Conservation (phyloP, 2,888 invertebrate genomes). For the Magallana nippona region DNA sequence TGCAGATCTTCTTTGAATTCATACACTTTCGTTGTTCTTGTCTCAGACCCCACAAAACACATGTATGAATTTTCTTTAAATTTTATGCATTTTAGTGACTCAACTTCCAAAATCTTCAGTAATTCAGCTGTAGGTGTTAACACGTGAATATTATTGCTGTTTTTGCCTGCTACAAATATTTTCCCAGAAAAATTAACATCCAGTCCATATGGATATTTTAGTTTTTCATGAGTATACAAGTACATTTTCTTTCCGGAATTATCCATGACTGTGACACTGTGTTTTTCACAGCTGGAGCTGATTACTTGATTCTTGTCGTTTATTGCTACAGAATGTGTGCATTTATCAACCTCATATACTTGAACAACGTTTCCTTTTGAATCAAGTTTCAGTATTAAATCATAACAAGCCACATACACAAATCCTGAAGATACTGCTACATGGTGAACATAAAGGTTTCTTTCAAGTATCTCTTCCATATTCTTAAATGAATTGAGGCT, state of each 20-base stretch:
- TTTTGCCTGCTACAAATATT: neutral
- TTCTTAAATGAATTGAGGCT: neutral
- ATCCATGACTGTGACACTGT: neutral
- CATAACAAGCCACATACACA: neutral
- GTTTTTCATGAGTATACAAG: neutral
- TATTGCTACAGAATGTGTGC: neutral
- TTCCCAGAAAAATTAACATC: neutral
- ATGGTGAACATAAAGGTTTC: no score
- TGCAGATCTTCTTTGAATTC: neutral
- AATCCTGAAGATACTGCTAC: neutral
- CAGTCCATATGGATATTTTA: neutral
- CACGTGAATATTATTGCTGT: neutral
- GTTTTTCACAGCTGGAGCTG: neutral
- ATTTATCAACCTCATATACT: neutral
- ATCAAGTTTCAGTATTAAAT: neutral
- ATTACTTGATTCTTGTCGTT: neutral
- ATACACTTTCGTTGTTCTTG: neutral
- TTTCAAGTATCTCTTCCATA: neutral
- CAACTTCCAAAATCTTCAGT: neutral
- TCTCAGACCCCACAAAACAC: neutral
- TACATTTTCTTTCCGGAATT: neutral
- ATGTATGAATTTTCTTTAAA: neutral
- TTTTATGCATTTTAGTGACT: neutral
- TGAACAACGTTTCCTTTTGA: neutral
- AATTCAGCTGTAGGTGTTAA: neutral